Percentiles rank a stretch among this genome's conserved stretches.
phyloP scores from a whole-genome alignment of 2,888 invertebrate genomes.

The Morinoia aosen region DNA sequence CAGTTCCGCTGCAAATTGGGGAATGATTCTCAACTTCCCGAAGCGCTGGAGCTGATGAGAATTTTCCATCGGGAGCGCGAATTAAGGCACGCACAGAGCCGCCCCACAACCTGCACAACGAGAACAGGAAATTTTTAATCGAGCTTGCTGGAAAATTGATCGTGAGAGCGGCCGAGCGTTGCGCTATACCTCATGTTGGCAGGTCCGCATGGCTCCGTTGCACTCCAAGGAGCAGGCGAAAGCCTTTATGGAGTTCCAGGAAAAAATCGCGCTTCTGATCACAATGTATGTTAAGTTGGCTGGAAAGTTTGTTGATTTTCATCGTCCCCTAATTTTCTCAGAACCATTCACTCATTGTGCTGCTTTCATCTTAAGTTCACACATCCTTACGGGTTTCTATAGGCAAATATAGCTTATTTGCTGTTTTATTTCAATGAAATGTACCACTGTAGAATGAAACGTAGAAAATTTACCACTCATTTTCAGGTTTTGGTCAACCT shows the following conservation, averaged over 20 bases:
- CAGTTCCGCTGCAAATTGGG: neutral
- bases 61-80: neutral
- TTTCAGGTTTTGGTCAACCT: neutral
- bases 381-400: no score
- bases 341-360: neutral
- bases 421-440: no score
- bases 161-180: neutral
- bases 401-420: no score
- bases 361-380: no score
- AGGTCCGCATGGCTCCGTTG: neutral
- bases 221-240: neutral
- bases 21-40: neutral
- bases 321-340: neutral
- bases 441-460: no score
- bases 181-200: neutral
- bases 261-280: neutral
- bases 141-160: neutral
- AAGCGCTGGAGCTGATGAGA: neutral
- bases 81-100: neutral
- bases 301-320: neutral
- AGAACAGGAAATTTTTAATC: conserved; percentile 8
- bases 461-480: no score
- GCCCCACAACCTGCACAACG: neutral
- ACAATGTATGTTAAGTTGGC: neutral
- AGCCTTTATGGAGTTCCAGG: neutral